Evolutionary conservation across 2,888 invertebrate genomes (phyloP).

Genomic region (Trichopria drosophilae): DNA sequence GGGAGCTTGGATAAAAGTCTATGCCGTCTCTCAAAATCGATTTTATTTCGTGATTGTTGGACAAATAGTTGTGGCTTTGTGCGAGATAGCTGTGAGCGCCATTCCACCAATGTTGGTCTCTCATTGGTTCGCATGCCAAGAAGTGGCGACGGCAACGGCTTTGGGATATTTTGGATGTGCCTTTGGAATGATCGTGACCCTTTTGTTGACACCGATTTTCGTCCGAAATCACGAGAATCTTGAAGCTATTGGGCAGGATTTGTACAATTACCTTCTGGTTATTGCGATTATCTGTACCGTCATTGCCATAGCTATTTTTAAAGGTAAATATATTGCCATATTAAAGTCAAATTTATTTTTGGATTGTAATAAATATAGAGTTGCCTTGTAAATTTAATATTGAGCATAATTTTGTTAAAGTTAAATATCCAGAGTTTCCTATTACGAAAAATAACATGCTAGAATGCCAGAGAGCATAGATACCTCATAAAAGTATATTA

Average conservation of each 20-base stretch:
- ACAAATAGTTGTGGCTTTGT: constrained; percentile 30
- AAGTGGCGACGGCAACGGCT: constrained; percentile 33
- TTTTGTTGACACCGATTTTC: constrained; percentile 29
- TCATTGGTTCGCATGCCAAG: constrained; percentile 33
- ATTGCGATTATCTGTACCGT: constrained; percentile 27
- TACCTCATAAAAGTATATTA: no score
- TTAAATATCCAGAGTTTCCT: no score
- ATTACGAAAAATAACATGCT: no score
- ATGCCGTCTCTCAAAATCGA: constrained; percentile 26
- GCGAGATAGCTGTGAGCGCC: constrained; percentile 28
- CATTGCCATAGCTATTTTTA: constrained; percentile 18
- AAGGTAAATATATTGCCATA: no score
- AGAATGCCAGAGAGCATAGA: no score
- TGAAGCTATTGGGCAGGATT: constrained; percentile 30
- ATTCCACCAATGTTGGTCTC: constrained; percentile 35
- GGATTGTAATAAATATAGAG: no score
- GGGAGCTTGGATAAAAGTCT: constrained; percentile 34
- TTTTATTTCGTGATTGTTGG: constrained; percentile 28
- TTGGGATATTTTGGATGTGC: constrained; percentile 29
- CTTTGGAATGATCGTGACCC: constrained; percentile 28
- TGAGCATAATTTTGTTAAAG: no score
- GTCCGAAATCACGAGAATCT: constrained; percentile 34
- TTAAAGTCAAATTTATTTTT: no score
- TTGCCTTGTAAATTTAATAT: no score
- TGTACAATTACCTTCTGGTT: constrained; percentile 16